These are phyloP conservation scores for Neogobius melanostomus DNA, from an alignment of 2,113 vertebrate species.

Conservation along the genomic window DNA sequence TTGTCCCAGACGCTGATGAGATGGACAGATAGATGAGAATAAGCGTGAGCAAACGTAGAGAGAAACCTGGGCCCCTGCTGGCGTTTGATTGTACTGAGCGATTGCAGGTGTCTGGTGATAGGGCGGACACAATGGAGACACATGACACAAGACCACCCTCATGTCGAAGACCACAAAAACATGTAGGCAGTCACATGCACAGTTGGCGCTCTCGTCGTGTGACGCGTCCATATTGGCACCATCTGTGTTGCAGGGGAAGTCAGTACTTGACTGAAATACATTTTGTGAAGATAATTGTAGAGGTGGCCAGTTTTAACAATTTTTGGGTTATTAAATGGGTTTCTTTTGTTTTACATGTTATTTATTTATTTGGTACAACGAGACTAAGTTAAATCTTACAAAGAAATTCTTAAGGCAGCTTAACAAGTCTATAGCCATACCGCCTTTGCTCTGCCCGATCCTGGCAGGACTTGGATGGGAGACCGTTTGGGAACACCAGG, in stretches of 20 bases:
- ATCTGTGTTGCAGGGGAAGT: constrained; percentile 43
- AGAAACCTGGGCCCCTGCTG: constrained; percentile 19
- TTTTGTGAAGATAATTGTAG: not conserved
- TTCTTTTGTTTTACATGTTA: too few relatives aligned
- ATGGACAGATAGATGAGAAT: constrained; percentile 44
- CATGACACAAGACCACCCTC: constrained; percentile 46
- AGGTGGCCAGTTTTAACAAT: not conserved
- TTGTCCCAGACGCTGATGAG: constrained; percentile 42
- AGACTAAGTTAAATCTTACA: too few relatives aligned
- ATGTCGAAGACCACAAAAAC: constrained; percentile 40
- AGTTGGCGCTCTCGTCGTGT: constrained; percentile 43
- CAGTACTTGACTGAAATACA: not conserved
- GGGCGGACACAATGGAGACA: constrained; percentile 31
- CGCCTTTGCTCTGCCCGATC: too few relatives aligned
- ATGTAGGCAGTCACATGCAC: constrained; percentile 37
- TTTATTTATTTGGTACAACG: too few relatives aligned
- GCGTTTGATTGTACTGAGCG: constrained; percentile 21
- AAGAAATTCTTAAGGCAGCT: too few relatives aligned
- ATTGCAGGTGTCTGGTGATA: constrained; percentile 52
- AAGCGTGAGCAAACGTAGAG: not conserved
- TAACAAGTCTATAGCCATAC: too few relatives aligned
- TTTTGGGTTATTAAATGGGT: too few relatives aligned
- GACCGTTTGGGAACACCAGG: too few relatives aligned
- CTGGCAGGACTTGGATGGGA: too few relatives aligned
- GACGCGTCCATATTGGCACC: constrained; percentile 58